These are phyloP conservation scores for Lutraria lutraria DNA, from an alignment of 2,888 invertebrate species.

Conservation along the genomic window DNA sequence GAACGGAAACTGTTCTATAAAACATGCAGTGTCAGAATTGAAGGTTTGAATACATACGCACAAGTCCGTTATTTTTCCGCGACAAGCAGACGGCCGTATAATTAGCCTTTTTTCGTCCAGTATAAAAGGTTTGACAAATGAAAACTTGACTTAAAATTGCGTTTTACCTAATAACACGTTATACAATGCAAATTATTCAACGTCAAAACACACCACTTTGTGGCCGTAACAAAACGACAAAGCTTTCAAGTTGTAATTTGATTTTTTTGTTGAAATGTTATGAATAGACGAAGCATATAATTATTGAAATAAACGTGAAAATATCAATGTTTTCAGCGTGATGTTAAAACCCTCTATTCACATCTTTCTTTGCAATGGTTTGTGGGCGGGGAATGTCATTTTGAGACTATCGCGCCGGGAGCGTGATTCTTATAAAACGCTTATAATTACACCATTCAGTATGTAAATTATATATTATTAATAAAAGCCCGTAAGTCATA, in stretches of 20 bases:
- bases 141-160: conserved; percentile 57
- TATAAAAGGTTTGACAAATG: conserved; percentile 38
- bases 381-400: conserved; percentile 47
- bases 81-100: conserved; percentile 42
- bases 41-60: conserved; percentile 21
- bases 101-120: conserved; percentile 44
- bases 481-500: conserved; percentile 50
- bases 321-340: conserved; percentile 50
- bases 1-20: conserved; percentile 36
- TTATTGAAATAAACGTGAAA: conserved; percentile 40
- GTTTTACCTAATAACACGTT: conserved; percentile 47
- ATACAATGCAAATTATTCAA: conserved; percentile 41
- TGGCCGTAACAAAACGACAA: conserved; percentile 31
- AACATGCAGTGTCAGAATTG: conserved; percentile 28
- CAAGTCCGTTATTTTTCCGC: conserved; percentile 26
- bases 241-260: conserved; percentile 47
- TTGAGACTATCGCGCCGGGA: conserved; percentile 42
- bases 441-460: conserved; percentile 51
- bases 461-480: conserved; percentile 51
- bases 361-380: conserved; percentile 40
- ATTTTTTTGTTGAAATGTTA: conserved; percentile 30
- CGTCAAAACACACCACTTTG: conserved; percentile 36
- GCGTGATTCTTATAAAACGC: conserved; percentile 43
- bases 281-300: conserved; percentile 42
- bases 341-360: conserved; percentile 36